Conservation (phyloP, 2,113 vertebrate genomes). For the Cariama cristata region DNA sequence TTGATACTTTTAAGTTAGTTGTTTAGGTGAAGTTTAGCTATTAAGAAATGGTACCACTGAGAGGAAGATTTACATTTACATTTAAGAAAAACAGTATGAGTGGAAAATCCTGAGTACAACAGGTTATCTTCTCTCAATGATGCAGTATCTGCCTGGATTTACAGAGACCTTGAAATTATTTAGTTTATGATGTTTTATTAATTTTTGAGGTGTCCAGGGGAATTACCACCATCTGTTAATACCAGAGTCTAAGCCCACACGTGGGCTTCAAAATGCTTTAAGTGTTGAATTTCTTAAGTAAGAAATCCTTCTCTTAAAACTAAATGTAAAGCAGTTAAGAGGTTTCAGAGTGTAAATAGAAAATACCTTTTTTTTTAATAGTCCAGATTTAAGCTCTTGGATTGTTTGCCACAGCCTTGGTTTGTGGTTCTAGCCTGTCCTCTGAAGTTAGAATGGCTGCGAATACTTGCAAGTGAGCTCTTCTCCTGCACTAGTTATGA, state of each 20-base stretch:
- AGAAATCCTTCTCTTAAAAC: not conserved
- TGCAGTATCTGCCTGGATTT: not conserved
- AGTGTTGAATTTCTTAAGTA: not conserved
- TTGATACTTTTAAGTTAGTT: not conserved
- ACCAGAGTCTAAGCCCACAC: not conserved
- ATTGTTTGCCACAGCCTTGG: not conserved
- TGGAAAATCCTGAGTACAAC: not conserved
- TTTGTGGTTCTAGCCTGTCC: not conserved
- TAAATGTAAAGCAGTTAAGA: not conserved
- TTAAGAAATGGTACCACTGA: not conserved
- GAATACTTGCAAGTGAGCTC: not conserved
- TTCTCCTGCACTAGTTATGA: not conserved
- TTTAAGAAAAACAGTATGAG: not conserved
- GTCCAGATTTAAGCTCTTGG: not conserved
- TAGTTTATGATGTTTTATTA: not conserved
- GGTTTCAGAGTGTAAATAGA: not conserved
- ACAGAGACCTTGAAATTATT: not conserved
- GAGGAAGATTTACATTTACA: not conserved
- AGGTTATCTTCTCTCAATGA: not conserved
- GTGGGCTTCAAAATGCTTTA: not conserved
- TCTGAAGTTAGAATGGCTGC: not conserved
- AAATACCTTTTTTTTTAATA: not conserved
- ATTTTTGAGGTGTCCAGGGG: not conserved
- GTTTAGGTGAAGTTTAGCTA: not conserved
- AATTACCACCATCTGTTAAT: slow-evolving; percentile 7